phyloP scores from a whole-genome alignment of 2,888 invertebrate genomes.

The Chloroclystis v-ata region DNA sequence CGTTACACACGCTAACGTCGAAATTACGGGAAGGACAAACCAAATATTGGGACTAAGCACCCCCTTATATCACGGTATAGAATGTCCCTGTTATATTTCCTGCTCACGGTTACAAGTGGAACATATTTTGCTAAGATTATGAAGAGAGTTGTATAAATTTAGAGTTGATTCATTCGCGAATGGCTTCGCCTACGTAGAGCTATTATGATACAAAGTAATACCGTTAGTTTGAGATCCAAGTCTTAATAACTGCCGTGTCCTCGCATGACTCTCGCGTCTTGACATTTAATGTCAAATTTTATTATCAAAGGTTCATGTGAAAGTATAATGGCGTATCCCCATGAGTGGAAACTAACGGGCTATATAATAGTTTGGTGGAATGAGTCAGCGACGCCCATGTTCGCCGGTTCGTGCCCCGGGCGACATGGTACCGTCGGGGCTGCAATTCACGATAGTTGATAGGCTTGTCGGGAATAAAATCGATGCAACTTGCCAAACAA shows the following conservation, averaged over 20 bases:
- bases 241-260: too few species aligned
- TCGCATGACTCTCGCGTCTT: not conserved
- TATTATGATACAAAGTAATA: too few species aligned
- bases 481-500: conserved; percentile 27
- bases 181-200: not conserved
- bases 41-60: conserved; percentile 30
- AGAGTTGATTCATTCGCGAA: too few species aligned
- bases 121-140: conserved; percentile 17
- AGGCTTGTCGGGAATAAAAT: conserved; percentile 37
- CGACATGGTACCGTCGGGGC: conserved; percentile 52
- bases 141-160: conserved; percentile 1
- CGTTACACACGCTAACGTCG: conserved; percentile 22
- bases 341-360: conserved; percentile 13
- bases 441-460: conserved; percentile 48
- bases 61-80: conserved; percentile 26
- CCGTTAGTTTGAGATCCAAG: too few species aligned
- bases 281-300: conserved; percentile 2
- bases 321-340: conserved; percentile 5
- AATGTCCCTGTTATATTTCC: conserved; percentile 25
- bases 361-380: conserved; percentile 20
- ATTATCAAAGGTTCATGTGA: not conserved
- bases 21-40: conserved; percentile 28
- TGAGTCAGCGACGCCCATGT: conserved; percentile 40
- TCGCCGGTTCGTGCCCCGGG: conserved; percentile 51
- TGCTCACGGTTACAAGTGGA: conserved; percentile 14